Evolutionary conservation across 2,113 vertebrate genomes (phyloP).

Genomic region (Takifugu bimaculatus): DNA sequence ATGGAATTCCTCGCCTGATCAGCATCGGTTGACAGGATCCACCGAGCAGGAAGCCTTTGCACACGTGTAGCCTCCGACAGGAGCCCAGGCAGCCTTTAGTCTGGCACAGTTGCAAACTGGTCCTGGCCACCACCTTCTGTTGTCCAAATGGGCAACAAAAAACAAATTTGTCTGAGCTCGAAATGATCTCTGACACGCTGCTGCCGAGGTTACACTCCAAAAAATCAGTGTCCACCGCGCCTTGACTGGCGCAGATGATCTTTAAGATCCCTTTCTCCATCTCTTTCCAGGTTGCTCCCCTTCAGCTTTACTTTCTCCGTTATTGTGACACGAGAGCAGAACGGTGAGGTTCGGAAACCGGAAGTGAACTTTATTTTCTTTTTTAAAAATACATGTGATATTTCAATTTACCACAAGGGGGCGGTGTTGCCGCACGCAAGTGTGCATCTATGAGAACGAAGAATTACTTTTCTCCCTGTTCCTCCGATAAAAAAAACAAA

Average conservation of each 20-base stretch:
- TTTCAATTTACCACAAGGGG: no score
- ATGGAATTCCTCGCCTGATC: conserved; percentile 6
- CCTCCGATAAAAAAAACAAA: no score
- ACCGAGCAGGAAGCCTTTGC: conserved; percentile 56
- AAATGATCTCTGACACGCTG: rapidly evolving
- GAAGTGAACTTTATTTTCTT: no score
- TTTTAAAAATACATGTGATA: no score
- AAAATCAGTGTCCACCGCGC: conserved; percentile 16
- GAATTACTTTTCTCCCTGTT: no score
- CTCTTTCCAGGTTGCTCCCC: not conserved
- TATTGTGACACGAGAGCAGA: no score
- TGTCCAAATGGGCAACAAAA: not conserved
- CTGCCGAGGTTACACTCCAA: conserved; percentile 13
- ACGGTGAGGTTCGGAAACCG: no score
- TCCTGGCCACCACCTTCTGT: conserved; percentile 57
- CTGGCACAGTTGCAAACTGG: conserved; percentile 60
- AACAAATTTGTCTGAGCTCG: not conserved
- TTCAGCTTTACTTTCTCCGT: no score
- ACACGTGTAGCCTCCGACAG: conserved; percentile 64
- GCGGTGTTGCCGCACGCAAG: no score
- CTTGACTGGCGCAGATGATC: conserved; percentile 47
- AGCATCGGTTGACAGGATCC: conserved; percentile 15
- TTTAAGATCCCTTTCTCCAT: conserved; percentile 24
- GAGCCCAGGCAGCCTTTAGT: conserved; percentile 29
- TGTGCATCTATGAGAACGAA: no score